A percentile compares a stretch with the other conserved stretches of the same genome.
These are phyloP conservation scores for Sakesphorus luctuosus DNA, from an alignment of 2,113 vertebrate species.

Conservation along the genomic window DNA sequence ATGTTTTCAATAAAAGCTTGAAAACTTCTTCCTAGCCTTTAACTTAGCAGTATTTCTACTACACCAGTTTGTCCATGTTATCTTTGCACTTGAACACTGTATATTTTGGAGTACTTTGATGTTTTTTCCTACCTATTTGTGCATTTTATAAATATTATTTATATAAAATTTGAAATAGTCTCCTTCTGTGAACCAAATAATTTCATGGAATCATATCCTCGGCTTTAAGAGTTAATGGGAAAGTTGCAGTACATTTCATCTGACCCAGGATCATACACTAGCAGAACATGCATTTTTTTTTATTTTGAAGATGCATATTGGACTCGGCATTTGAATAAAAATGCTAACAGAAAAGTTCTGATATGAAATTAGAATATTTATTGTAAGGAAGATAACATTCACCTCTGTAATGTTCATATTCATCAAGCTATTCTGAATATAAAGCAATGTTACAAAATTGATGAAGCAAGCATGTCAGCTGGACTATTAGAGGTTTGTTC, in stretches of 20 bases:
- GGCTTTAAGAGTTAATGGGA: not conserved
- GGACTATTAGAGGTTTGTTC: not conserved
- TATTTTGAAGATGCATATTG: not conserved
- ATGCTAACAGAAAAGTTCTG: not conserved
- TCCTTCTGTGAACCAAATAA: not conserved
- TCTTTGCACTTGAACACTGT: not conserved
- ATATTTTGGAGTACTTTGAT: not conserved
- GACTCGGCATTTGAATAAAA: not conserved
- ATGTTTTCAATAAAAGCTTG: not conserved
- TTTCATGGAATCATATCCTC: not conserved
- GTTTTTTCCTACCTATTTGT: rapidly evolving
- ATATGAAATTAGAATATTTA: not conserved
- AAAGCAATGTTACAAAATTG: not conserved
- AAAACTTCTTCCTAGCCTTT: not conserved
- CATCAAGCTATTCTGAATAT: not conserved
- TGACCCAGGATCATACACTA: not conserved
- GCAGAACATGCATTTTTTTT: not conserved
- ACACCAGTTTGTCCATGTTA: rapidly evolving
- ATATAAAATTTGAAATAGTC: not conserved
- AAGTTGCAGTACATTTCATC: not conserved
- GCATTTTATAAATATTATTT: not conserved
- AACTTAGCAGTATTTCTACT: not conserved
- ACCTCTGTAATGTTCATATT: not conserved
- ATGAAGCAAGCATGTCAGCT: not conserved
- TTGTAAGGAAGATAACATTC: not conserved